A percentile compares a stretch with the other conserved stretches of the same genome.
phyloP scores from a whole-genome alignment of 64 coral and sea anemone genomes.

The Platygyra sinensis region DNA sequence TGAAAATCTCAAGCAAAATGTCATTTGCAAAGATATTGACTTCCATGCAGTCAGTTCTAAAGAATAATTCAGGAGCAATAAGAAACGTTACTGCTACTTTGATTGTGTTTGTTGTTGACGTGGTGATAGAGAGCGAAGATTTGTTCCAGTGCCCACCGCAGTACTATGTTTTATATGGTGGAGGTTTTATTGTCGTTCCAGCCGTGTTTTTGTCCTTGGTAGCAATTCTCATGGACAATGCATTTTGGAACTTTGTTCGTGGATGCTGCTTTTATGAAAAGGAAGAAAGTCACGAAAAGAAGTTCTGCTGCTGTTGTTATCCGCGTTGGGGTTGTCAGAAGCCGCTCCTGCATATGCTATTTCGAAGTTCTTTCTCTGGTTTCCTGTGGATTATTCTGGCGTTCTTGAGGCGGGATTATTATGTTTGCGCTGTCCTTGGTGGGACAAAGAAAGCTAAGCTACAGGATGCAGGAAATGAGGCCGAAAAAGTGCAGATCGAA shows the following conservation, averaged over 20 bases:
- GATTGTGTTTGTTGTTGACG: constrained; percentile 73
- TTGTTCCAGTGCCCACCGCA: constrained; percentile 69
- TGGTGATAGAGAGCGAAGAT: constrained; percentile 56
- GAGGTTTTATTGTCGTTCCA: constrained; percentile 71
- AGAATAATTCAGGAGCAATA: constrained; percentile 57
- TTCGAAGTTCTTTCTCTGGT: constrained; percentile 55
- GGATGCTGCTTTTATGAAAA: constrained; percentile 82
- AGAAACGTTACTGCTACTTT: constrained; percentile 59
- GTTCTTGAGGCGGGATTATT: constrained; percentile 71
- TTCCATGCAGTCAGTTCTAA: background rate
- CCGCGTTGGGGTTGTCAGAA: constrained; percentile 78
- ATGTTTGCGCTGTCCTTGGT: constrained; percentile 59
- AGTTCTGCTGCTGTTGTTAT: constrained; percentile 37
- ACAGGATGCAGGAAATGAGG: constrained; percentile 7
- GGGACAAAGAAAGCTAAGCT: constrained; percentile 55
- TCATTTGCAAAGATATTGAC: too few relatives aligned
- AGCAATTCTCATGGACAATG: constrained; percentile 68
- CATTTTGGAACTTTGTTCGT: constrained; percentile 74
- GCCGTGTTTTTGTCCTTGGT: constrained; percentile 63
- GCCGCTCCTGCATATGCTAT: constrained; percentile 52
- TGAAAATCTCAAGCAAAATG: too few relatives aligned
- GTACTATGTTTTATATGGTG: constrained; percentile 52
- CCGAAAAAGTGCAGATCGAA: constrained; percentile 47
- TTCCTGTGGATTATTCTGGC: constrained; percentile 84
- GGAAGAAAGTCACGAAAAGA: background rate